Evolutionary conservation across 1,140 invertebrate species (phyloP).

Genomic region (Uloborus diversus): DNA sequence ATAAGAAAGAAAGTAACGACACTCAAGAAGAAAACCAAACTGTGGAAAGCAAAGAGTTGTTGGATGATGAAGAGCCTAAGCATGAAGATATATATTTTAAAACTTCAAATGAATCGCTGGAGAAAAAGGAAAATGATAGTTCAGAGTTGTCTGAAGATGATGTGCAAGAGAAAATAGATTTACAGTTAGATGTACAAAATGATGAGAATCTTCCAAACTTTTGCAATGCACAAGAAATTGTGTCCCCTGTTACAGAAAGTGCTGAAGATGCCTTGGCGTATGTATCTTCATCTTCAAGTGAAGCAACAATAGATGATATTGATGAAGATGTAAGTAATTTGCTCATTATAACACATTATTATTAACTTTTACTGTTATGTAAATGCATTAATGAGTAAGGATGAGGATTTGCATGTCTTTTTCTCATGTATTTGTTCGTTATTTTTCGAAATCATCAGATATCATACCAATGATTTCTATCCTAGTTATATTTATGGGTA

Average conservation of each 20-base stretch:
- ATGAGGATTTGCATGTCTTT: too few species aligned
- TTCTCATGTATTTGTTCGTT: too few species aligned
- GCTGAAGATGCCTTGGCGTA: conserved; percentile 45
- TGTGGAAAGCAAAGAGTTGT: conserved; percentile 44
- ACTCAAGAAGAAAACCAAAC: conserved; percentile 59
- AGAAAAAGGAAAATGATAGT: not conserved
- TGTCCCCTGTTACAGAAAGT: conserved; percentile 46
- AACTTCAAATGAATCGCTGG: not conserved
- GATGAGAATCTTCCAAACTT: not conserved
- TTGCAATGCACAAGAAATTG: conserved; percentile 15
- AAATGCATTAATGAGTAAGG: too few species aligned
- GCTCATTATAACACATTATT: too few species aligned
- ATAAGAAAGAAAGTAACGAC: conserved; percentile 11
- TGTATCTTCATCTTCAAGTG: conserved; percentile 19
- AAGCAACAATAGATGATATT: conserved; percentile 13
- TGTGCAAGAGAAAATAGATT: not conserved
- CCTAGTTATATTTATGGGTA: too few species aligned
- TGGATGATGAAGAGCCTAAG: not conserved
- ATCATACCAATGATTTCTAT: too few species aligned
- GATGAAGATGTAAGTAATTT: conserved; percentile 19
- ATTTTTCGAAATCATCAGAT: too few species aligned
- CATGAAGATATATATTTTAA: not conserved
- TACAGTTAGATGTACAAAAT: not conserved
- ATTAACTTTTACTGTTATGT: too few species aligned
- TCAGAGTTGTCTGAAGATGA: not conserved